These are phyloP conservation scores for Bathynomus jamesi DNA, from an alignment of 1,140 invertebrate species.

Conservation along the genomic window DNA sequence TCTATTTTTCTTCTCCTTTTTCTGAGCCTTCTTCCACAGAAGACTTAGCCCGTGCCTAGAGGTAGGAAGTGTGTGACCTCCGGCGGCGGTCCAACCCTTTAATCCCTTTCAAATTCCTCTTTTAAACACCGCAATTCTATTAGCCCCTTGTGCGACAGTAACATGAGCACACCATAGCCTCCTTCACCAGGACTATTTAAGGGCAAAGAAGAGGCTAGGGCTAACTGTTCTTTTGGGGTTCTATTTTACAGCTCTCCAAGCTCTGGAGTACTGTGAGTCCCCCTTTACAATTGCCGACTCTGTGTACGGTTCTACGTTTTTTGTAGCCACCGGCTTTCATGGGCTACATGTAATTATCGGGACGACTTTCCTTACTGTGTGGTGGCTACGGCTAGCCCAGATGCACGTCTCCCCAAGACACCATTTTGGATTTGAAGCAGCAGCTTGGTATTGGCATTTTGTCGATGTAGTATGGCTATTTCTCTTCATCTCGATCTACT, in stretches of 20 bases:
- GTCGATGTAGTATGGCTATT: slow-evolving; percentile 65
- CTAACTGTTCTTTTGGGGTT: slow-evolving; percentile 51
- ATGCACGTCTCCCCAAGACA: too few relatives aligned
- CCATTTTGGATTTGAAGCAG: too few relatives aligned
- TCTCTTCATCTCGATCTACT: slow-evolving; percentile 58
- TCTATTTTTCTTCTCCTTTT: slow-evolving; percentile 55
- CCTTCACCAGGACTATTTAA: too few relatives aligned
- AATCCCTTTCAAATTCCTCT: slow-evolving; percentile 55
- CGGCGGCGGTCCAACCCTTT: slow-evolving; percentile 51
- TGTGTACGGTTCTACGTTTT: slow-evolving; percentile 59
- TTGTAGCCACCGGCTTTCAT: slow-evolving; percentile 63
- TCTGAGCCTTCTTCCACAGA: slow-evolving; percentile 58
- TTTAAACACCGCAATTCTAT: slow-evolving; percentile 55
- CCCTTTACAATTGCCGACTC: slow-evolving; percentile 53
- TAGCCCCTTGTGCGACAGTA: slow-evolving; percentile 51
- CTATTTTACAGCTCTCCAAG: slow-evolving; percentile 47
- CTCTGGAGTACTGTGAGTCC: slow-evolving; percentile 44
- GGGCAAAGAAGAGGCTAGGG: slow-evolving; percentile 44
- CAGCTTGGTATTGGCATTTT: slow-evolving; percentile 71
- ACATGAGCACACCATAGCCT: slow-evolving; percentile 51
- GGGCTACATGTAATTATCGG: slow-evolving; percentile 63
- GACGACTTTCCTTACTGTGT: too few relatives aligned
- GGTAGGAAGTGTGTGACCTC: slow-evolving; percentile 53
- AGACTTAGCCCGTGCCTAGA: slow-evolving; percentile 53
- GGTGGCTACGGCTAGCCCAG: too few relatives aligned